Evolutionary conservation across 2,888 invertebrate species (phyloP), one percentile per base, ranked within the genome.

Genomic region (Sinhomidia bicolor): DNA sequence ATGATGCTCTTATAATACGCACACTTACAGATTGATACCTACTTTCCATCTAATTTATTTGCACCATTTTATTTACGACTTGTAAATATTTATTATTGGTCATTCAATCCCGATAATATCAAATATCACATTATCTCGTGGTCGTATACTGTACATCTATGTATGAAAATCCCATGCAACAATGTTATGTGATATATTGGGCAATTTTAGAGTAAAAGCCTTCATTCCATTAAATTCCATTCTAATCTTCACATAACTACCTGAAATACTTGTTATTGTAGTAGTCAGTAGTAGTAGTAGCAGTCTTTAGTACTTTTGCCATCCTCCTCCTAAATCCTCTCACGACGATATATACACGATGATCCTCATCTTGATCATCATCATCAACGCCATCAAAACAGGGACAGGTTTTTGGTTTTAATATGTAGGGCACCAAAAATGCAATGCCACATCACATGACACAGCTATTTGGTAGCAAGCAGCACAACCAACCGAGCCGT

Each of bases 351-450:
- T 54, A n/a, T 54, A 54, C 17, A 6, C 17, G 14, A 17, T 17
- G 10, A 54, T 54, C 54, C 14, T 54, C 17, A 54, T 54, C 54
- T 1, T 54, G 1, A 54, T 17, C n/a, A 51, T 51, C 51, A 10
- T 51, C 9, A 51, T 54, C 17, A 14, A n/a, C n/a, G 54, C 47
- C 47, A 54, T 14, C 1, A 17, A 17, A 7, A 32, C 65, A 32
- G 32, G 65, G 65, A 65, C 65, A 65, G n/a, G n/a, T n/a, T n/a
- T n/a, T n/a, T n/a, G 65, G 65, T 65, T 65, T 65, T 36, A 65
- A 14, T 65, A 65, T 65, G 65, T 65, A 65, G 65, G 65, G 65
- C 65, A 65, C 29, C n/a, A n/a, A n/a, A n/a, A n/a, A n/a, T n/a
- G n/a, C 65, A 29, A 29, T 14, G 9, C 65, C 14, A 65, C 60